Percentiles rank a stretch among this genome's conserved stretches.
phyloP scores from a whole-genome alignment of 2,888 invertebrate species.

The Eilema griseolum region DNA sequence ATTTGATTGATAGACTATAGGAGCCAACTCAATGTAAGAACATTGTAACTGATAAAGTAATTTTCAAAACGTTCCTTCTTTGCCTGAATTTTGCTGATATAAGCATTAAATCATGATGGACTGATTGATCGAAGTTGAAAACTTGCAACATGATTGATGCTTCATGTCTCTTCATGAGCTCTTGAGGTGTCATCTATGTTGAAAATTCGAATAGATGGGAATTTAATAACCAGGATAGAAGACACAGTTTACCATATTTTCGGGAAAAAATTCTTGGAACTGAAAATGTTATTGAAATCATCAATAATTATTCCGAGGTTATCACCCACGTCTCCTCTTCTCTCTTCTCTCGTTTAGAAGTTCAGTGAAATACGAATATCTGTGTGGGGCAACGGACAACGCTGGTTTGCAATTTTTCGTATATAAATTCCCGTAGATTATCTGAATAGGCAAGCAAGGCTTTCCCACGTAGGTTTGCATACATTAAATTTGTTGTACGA shows the following conservation, averaged over 20 bases:
- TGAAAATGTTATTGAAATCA: too few species aligned
- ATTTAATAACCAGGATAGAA: neutral
- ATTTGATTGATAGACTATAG: neutral
- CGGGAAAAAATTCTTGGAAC: too few species aligned
- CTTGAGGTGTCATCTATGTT: neutral
- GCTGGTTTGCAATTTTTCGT: neutral
- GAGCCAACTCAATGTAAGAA: neutral
- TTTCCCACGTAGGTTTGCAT: slow-evolving; percentile 15
- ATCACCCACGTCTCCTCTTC: too few species aligned
- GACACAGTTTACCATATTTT: too few species aligned
- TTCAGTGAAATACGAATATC: too few species aligned
- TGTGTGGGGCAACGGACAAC: too few species aligned
- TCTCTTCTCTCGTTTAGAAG: too few species aligned
- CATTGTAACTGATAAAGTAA: neutral
- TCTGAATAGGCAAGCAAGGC: neutral
- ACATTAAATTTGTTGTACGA: slow-evolving; percentile 21
- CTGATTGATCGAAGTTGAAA: slow-evolving; percentile 1
- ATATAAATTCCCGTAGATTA: slow-evolving; percentile 4
- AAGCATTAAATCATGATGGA: neutral
- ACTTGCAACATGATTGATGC: neutral
- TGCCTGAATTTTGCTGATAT: neutral
- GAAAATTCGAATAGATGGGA: neutral
- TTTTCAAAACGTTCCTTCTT: neutral
- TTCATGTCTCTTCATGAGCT: neutral
- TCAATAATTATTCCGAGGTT: too few species aligned